Evolutionary conservation across 2,888 invertebrate genomes (phyloP), one percentile per base, ranked within the genome.

Genomic region (Sinopyrophorus schimmeli): DNA sequence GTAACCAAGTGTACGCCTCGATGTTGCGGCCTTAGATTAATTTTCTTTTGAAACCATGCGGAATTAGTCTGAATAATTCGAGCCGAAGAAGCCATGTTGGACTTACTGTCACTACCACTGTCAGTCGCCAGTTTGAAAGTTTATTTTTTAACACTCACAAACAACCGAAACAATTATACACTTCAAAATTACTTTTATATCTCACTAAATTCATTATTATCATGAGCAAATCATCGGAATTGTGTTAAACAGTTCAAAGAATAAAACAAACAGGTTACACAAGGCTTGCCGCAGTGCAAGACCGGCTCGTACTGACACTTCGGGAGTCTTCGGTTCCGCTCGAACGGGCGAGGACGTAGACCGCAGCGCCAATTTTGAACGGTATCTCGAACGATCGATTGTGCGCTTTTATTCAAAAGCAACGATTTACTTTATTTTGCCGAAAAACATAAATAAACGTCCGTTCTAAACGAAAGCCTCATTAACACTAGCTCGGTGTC

Each of bases 1-100:
- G 95, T 94, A 67, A 97, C 92, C 69, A 96, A 83, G 80, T 97
- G 96, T 73, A 96, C 94, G 71, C 96, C 96, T 74, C 96, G 83
- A 77, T 93, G 93, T 77, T 94, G 94, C 69, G 95, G 92, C 76
- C 93, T 83, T 76, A 97, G 83, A 78, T 92, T 92, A 75, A 97
- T 88, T 81, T 94, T 94, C 78, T 91, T 88, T 80, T 97, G 96
- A 82, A 93, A 93, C 96, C 96, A 97, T 78, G 94, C 93, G 76
- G 92, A 91, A 77, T 93, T 93, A 74, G 90, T 89, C 82, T 92
- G 92, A 77, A 93, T 87, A 76, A 91, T 92, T 80, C 87, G 73
- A 70, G 80, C 80, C 78, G 88, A 87, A 77, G 89, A 89, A 82
- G 88, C 89, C 89, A 89, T 89, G 82, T 80, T 84, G 71, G 74